Evolutionary conservation across 1,140 invertebrate genomes (phyloP).

Genomic region (Thalassaphorura encarpata): DNA sequence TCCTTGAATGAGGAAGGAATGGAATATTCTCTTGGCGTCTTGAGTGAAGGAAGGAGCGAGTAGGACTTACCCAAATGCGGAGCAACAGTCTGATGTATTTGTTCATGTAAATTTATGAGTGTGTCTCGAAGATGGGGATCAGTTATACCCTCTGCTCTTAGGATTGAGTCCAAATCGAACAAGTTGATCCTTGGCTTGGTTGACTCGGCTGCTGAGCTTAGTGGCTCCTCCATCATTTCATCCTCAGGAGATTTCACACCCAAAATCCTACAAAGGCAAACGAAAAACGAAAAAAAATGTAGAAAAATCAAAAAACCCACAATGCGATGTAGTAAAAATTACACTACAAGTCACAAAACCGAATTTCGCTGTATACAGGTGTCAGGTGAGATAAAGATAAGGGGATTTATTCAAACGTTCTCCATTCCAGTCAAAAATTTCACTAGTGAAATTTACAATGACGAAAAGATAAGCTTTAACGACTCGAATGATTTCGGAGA

Average conservation of each 20-base stretch:
- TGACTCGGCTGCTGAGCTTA: not conserved
- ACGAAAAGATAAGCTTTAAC: no score
- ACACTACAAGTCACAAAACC: not conserved
- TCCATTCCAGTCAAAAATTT: no score
- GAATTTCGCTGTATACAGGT: not conserved
- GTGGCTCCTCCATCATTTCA: not conserved
- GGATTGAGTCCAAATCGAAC: slow-evolving; percentile 21
- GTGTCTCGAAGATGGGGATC: slow-evolving; percentile 13
- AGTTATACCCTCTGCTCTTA: slow-evolving; percentile 12
- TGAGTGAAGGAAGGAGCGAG: no score
- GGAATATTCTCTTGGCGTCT: no score
- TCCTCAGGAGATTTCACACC: slow-evolving; percentile 5
- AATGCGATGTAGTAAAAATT: not conserved
- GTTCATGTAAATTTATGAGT: slow-evolving; percentile 21
- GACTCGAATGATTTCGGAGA: no score
- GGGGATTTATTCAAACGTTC: no score
- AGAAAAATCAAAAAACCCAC: not conserved
- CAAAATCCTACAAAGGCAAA: slow-evolving; percentile 2
- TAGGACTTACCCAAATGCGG: slow-evolving; percentile 2
- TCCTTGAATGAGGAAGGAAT: no score
- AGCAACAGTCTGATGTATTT: slow-evolving; percentile 17
- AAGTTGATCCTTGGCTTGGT: slow-evolving; percentile 7
- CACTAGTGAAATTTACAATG: no score
- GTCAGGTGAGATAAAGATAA: no score
- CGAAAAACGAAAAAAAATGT: not conserved